Percentiles rank a stretch among this genome's conserved stretches.
Evolutionary conservation across 2,113 vertebrate species (phyloP).

Genomic region (Microcebus jonahi): DNA sequence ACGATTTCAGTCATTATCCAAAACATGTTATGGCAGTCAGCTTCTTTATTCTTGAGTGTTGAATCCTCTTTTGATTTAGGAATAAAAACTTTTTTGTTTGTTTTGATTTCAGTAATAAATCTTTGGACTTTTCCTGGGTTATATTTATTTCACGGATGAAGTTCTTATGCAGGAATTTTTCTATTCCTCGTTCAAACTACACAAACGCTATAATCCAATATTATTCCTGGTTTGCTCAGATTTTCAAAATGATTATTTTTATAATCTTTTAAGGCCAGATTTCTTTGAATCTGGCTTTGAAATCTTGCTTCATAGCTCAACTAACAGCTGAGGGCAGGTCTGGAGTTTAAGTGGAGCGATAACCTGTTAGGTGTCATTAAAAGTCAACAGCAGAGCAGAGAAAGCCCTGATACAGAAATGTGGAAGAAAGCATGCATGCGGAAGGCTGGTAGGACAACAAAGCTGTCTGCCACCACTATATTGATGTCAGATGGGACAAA

Average conservation of each 20-base stretch:
- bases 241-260: neutral
- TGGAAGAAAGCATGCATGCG: neutral
- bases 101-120: conserved; percentile 7
- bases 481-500: neutral
- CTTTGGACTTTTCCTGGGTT: neutral
- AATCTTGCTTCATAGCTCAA: neutral
- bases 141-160: conserved; percentile 35
- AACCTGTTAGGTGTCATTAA: neutral
- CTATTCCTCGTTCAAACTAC: neutral
- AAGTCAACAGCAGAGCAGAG: neutral
- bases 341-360: neutral
- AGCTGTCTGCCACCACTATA: neutral
- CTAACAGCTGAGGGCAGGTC: neutral
- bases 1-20: neutral
- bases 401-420: neutral
- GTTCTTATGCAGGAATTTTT: neutral
- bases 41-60: neutral
- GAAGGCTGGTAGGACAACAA: neutral
- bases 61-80: neutral
- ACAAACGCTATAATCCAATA: neutral
- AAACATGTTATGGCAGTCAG: neutral
- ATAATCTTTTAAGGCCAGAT: neutral
- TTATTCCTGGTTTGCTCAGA: neutral
- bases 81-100: neutral
- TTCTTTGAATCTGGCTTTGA: neutral